Base-by-base conservation (phyloP, 2,888 invertebrate species). In the Meiosimyza platycephala region DNA sequence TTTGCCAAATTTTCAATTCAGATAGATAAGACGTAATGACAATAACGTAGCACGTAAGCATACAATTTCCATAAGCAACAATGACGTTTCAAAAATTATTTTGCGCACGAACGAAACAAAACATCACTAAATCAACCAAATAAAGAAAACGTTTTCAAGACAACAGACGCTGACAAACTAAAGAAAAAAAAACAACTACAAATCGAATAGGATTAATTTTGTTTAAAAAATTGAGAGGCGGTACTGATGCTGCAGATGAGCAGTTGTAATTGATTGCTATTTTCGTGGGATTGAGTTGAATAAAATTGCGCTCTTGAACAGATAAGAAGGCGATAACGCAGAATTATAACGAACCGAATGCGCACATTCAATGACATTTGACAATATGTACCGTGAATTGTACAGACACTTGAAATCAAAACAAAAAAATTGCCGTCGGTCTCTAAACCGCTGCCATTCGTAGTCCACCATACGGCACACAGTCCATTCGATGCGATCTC, bases 141-240 rank as follows among this genome's bases (percentile, higher is more conserved):
- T 71, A 64, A 71, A 64, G 57, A 74, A 77, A 81, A 84, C 83
- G 85, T 86, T 85, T 85, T 85, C 86, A 84, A 85, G 84, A 85
- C 85, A 86, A 86, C 81, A 84, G 85, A 86, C 85, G 84, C 83
- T 84, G 84, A 85, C 86, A 85, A 84, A 85, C 85, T 85, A 80
- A 85, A 79, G 47, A 48, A 50, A 52, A 50, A 16, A 50, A 15
- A 60, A 60, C 54, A 76, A 74, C 70, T 70, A 59, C 75, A 72
- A 75, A 71, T 73, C 70, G 75, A 71, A 62, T 64, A 62, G 55
- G 74, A 74, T 73, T 40, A 67, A 71, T 64, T 69, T 64, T 33
- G 67, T 73, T 28, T 64, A 71, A 69, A 65, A 52, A 75, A 73
- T 72, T 74, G 67, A 76, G 76, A 77, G 78, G 77, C 76, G 77